A percentile compares a stretch with the other conserved stretches of the same genome.
Conservation (phyloP, 2,888 invertebrate species). For the Atrina japonica region DNA sequence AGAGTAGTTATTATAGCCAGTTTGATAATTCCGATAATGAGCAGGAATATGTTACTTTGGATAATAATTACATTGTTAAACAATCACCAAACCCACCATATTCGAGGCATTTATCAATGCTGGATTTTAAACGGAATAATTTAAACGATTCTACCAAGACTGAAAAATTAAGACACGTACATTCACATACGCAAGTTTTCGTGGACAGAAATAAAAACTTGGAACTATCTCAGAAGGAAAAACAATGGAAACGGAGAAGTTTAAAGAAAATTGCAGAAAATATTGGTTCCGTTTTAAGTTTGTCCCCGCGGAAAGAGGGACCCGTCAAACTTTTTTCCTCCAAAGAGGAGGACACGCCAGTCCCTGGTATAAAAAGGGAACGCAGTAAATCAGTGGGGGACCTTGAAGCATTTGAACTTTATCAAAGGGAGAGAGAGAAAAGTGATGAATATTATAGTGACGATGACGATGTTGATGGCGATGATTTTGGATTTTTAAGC, state of each 20-base stretch:
- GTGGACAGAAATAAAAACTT: slow-evolving; percentile 29
- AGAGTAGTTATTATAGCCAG: slow-evolving; percentile 16
- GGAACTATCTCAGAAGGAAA: slow-evolving; percentile 22
- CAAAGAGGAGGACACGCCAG: slow-evolving; percentile 18
- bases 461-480: slow-evolving; percentile 71
- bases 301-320: slow-evolving; percentile 35
- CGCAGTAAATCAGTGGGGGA: slow-evolving; percentile 71
- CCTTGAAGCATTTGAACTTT: slow-evolving; percentile 50
- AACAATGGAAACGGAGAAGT: slow-evolving; percentile 51
- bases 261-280: slow-evolving; percentile 61
- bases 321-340: slow-evolving; percentile 26
- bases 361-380: slow-evolving; percentile 36
- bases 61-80: slow-evolving; percentile 56
- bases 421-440: slow-evolving; percentile 37
- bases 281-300: slow-evolving; percentile 51
- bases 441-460: slow-evolving; percentile 52
- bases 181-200: slow-evolving; percentile 24
- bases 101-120: slow-evolving; percentile 59
- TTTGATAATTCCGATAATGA: slow-evolving; percentile 59
- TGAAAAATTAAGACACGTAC: slow-evolving; percentile 17
- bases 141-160: slow-evolving; percentile 31
- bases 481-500: slow-evolving; percentile 74
- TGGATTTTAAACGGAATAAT: slow-evolving; percentile 54
- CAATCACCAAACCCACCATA: slow-evolving; percentile 26
- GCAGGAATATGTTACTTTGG: slow-evolving; percentile 63